Evolutionary conservation across 2,797 vertebrate species (phyloP).

Genomic region (Martes flavigula): DNA sequence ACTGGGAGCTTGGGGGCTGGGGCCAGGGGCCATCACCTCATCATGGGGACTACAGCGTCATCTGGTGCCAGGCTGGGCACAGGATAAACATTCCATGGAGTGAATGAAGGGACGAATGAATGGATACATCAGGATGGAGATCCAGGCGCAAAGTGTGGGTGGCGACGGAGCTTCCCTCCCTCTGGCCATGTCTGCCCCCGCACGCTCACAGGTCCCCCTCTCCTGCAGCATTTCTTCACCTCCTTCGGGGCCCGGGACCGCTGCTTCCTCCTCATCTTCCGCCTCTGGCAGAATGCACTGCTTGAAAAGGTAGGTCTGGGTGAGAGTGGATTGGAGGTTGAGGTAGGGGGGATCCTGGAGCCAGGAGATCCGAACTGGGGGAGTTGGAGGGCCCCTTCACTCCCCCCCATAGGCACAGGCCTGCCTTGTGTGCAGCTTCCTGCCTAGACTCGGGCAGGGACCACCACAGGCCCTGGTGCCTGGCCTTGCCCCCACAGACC

Average conservation of each 20-base stretch:
- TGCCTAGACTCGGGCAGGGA: neutral
- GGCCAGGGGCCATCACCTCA: neutral
- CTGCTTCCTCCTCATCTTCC: conserved; percentile 94
- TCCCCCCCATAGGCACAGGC: neutral
- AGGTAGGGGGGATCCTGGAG: no score
- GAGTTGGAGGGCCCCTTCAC: neutral
- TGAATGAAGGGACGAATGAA: neutral
- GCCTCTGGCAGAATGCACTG: conserved; percentile 94
- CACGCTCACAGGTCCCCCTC: neutral
- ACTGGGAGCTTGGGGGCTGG: neutral
- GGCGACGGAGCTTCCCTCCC: neutral
- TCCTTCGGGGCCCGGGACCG: conserved; percentile 96
- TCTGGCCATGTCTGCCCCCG: accelerated
- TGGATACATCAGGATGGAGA: neutral
- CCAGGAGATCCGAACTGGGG: neutral
- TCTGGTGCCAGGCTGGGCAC: neutral
- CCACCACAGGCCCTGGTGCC: neutral
- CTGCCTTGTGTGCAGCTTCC: accelerated
- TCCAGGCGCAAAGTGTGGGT: accelerated
- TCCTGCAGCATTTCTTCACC: conserved; percentile 93
- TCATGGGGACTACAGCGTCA: accelerated
- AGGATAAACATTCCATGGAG: neutral
- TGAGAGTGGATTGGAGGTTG: neutral
- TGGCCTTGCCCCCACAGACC: neutral
- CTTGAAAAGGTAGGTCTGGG: conserved; percentile 90